Evolutionary conservation across 1,140 invertebrate genomes (phyloP).

Genomic region (Neodiprion virginianus): DNA sequence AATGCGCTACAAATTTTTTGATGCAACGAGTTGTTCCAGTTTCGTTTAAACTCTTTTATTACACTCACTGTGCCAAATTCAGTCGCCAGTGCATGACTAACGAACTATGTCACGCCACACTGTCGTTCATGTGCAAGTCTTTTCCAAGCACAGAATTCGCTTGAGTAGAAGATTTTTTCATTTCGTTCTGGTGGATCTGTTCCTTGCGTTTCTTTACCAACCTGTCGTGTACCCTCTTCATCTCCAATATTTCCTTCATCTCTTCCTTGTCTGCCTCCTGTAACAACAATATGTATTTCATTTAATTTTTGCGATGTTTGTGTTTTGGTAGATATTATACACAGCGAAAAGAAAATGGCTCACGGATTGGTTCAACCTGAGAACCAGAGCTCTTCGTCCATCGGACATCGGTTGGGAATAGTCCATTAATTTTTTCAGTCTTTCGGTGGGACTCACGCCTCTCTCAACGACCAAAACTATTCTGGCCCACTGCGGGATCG

Average conservation of each 20-base stretch:
- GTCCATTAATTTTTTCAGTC: conserved; percentile 82
- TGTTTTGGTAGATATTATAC: not conserved
- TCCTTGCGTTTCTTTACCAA: conserved; percentile 72
- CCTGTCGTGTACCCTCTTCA: conserved; percentile 84
- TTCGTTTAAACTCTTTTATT: no score
- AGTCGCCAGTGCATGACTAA: no score
- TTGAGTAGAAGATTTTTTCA: not conserved
- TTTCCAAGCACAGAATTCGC: not conserved
- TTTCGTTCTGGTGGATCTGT: conserved; percentile 18
- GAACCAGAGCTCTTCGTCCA: conserved; percentile 83
- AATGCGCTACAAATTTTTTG: no score
- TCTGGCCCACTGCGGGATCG: conserved; percentile 84
- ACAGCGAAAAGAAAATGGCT: conserved; percentile 35
- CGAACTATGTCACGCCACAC: not conserved
- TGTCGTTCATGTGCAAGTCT: not conserved
- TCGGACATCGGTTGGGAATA: conserved; percentile 98
- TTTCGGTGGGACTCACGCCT: conserved; percentile 87
- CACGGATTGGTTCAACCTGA: conserved; percentile 84
- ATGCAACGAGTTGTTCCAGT: no score
- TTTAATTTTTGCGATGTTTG: conserved; percentile 9
- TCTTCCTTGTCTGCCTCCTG: conserved; percentile 91
- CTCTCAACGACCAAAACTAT: conserved; percentile 97
- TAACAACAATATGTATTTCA: conserved; percentile 39
- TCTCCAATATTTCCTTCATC: conserved; percentile 92
- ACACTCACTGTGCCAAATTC: no score